Evolutionary conservation across 2,797 vertebrate species (phyloP), one percentile per base, ranked within the genome.

Genomic region (Chanos chanos): DNA sequence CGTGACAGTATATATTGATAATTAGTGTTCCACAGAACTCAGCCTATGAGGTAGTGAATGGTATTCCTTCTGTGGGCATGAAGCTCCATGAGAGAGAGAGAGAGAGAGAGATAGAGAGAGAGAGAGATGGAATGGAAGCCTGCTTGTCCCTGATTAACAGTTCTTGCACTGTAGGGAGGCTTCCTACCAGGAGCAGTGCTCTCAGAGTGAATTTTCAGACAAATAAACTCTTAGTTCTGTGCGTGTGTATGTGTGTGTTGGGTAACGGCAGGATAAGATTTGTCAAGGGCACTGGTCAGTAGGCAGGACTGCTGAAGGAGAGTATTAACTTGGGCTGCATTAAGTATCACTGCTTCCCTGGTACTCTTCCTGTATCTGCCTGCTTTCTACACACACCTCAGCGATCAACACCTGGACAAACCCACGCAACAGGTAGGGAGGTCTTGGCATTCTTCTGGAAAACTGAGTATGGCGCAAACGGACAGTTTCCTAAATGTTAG

Each of bases 251-350:
- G 21, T 9, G 56, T 34, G 5, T 9, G 28, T 41, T 51, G 44
- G 55, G 34, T 49, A 67, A 70, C 24, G 15, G 44, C 37, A 55
- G 19, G 37, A 66, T 55, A 55, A 19, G 37, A 66, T 55, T 66
- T 56, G 68, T 56, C 58, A 68, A 57, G 41, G 58, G 51, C 51
- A 19, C 27, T 33, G 19, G 25, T 62, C 25, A 45, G 21, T 31
- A 30, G 33, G 50, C 45, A 62, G 59, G 25, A 34, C 54, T 43
- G 49, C 50, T 21, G 47, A 50, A 47, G 58, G 50, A 31, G 47
- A 58, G 50, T 50, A 61, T 50, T 24, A 50, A 24, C 3, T 41
- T 21, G 36, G 18, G 47, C 2, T 47, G 47, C 47, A 61, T 36
- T 31, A 50, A 61, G 30, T 50, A 50, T 10, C 40, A 39, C 61